Percentiles rank a stretch among this genome's conserved stretches.
phyloP scores from a whole-genome alignment of 2,888 invertebrate genomes.

The Acleris holmiana region DNA sequence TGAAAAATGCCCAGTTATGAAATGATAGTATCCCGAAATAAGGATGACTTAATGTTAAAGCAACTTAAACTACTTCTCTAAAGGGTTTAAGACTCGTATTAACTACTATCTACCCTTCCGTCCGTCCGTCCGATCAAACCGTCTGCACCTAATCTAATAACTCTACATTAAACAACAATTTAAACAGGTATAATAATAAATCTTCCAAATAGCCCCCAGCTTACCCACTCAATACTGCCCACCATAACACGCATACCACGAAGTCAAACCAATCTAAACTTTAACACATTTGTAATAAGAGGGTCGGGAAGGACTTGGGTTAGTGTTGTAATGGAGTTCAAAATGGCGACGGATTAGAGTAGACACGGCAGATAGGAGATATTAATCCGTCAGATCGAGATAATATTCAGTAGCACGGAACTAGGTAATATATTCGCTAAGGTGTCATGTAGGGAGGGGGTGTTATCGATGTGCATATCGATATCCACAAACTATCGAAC shows the following conservation, averaged over 20 bases:
- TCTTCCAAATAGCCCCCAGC: slow-evolving; percentile 67
- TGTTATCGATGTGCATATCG: slow-evolving; percentile 33
- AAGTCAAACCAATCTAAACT: slow-evolving; percentile 41
- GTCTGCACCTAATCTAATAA: slow-evolving; percentile 62
- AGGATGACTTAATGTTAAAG: not conserved
- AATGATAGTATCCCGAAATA: too few species aligned
- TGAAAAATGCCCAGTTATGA: too few species aligned
- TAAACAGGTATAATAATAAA: slow-evolving; percentile 78
- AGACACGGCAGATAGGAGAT: slow-evolving; percentile 65
- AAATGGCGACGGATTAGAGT: slow-evolving; percentile 67
- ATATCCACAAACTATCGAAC: slow-evolving; percentile 34
- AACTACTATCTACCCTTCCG: not conserved
- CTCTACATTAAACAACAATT: slow-evolving; percentile 75
- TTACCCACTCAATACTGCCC: slow-evolving; percentile 57
- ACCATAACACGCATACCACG: slow-evolving; percentile 42
- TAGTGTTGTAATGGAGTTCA: slow-evolving; percentile 53
- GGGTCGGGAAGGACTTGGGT: slow-evolving; percentile 36
- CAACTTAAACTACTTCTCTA: not conserved
- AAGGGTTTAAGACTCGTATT: not conserved
- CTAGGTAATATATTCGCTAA: slow-evolving; percentile 73
- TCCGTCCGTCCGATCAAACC: slow-evolving; percentile 14
- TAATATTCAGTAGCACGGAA: slow-evolving; percentile 81
- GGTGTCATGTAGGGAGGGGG: slow-evolving; percentile 62
- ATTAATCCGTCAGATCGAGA: slow-evolving; percentile 82
- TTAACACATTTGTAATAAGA: slow-evolving; percentile 42